Evolutionary conservation across 2,113 vertebrate species (phyloP).

Genomic region (Sclerurus mexicanus): DNA sequence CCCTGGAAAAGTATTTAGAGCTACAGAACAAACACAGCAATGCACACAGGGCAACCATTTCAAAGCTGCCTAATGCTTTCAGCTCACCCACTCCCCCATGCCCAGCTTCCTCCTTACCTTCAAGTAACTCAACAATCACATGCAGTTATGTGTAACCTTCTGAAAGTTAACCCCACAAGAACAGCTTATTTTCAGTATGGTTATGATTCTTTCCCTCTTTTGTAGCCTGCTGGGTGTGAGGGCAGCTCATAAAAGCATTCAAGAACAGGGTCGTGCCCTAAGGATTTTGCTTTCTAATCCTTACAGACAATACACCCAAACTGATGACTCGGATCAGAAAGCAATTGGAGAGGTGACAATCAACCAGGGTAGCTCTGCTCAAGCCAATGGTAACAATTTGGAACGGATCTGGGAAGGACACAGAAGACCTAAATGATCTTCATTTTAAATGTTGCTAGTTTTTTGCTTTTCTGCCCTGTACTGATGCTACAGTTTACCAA

Average conservation of each 20-base stretch:
- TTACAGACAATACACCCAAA: background rate
- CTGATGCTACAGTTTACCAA: background rate
- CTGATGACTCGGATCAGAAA: background rate
- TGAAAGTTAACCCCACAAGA: background rate
- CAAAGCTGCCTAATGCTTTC: background rate
- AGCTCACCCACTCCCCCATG: background rate
- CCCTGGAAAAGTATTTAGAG: background rate
- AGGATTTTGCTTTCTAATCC: background rate
- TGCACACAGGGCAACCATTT: background rate
- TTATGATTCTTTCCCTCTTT: background rate
- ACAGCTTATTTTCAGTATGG: background rate
- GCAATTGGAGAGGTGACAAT: background rate
- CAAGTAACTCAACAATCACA: background rate
- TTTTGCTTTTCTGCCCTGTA: background rate
- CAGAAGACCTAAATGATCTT: background rate
- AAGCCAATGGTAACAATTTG: background rate
- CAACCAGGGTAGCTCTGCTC: background rate
- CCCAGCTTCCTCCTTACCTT: background rate
- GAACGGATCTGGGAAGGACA: background rate
- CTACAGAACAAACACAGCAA: background rate
- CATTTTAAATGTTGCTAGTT: background rate
- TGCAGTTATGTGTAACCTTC: accelerated
- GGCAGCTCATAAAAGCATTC: background rate
- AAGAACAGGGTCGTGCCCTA: background rate
- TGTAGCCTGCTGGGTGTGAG: background rate